Conservation (phyloP, 2,113 vertebrate genomes). For the Myotis yumanensis region DNA sequence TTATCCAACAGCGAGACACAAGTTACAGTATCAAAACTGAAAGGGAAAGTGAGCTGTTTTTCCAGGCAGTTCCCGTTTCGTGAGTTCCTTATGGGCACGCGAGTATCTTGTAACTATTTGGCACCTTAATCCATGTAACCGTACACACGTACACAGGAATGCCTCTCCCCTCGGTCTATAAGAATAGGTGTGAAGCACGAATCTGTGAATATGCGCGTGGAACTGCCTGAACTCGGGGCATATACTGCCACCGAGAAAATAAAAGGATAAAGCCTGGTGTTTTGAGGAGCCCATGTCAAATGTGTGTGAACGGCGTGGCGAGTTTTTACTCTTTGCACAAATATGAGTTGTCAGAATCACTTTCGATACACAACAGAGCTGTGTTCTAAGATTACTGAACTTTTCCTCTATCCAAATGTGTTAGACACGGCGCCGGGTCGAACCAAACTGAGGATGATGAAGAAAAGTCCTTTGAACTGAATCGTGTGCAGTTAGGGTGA, state of each 20-base stretch:
- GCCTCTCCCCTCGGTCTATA: neutral
- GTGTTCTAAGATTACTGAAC: no score
- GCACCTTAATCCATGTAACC: neutral
- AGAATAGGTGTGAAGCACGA: neutral
- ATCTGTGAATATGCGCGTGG: neutral
- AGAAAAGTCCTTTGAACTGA: neutral
- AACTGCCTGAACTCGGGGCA: neutral
- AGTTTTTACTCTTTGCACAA: neutral
- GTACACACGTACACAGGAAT: neutral
- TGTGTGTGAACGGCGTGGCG: neutral
- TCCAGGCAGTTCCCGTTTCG: conserved; percentile 32
- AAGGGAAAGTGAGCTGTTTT: conserved; percentile 69
- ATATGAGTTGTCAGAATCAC: neutral
- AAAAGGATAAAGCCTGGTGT: neutral
- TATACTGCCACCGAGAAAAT: neutral
- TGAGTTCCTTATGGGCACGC: neutral
- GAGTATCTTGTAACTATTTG: neutral
- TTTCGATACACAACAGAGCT: neutral
- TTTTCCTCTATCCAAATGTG: neutral
- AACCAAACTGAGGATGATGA: neutral
- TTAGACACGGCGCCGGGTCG: neutral
- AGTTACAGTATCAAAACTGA: conserved; percentile 65
- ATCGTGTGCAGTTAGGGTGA: neutral
- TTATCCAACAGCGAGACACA: neutral
- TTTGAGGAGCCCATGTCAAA: neutral